These are phyloP conservation scores for Ischnura elegans DNA, from an alignment of 2,888 invertebrate species.

Conservation along the genomic window DNA sequence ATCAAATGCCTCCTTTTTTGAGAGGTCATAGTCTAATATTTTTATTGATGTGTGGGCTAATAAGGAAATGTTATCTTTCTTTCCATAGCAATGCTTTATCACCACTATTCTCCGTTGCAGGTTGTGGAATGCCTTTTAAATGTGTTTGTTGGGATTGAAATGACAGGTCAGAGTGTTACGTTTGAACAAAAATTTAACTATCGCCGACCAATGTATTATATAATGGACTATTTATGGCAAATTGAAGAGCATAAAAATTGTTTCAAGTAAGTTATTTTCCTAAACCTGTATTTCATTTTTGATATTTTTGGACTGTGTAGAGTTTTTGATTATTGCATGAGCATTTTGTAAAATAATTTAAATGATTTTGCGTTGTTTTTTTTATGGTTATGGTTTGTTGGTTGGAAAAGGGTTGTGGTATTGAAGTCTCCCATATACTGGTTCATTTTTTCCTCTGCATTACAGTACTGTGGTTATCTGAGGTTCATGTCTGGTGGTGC, in stretches of 20 bases:
- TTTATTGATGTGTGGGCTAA: neutral
- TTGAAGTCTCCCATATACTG: neutral
- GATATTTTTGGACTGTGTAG: neutral
- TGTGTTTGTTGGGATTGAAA: conserved; percentile 98
- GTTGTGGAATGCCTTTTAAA: conserved; percentile 89
- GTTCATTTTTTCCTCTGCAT: neutral
- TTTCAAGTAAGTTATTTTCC: conserved; percentile 83
- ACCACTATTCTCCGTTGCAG: conserved; percentile 78
- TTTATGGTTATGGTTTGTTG: neutral
- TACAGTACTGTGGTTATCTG: neutral
- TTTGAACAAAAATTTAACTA: conserved; percentile 99
- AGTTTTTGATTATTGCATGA: neutral
- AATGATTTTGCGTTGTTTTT: neutral
- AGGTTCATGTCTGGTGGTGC: neutral
- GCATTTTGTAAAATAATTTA: neutral
- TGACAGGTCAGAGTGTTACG: conserved; percentile 97
- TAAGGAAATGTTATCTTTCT: neutral
- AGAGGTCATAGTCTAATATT: neutral
- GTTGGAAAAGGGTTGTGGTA: neutral
- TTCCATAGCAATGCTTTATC: neutral
- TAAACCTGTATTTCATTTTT: neutral
- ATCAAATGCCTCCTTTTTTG: too few species aligned
- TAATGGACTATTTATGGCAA: conserved; percentile 95
- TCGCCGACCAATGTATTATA: conserved; percentile 95
- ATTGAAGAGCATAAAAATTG: conserved; percentile 87